These are phyloP conservation scores for Crypturellus undulatus DNA, from an alignment of 2,113 vertebrate genomes.

Conservation along the genomic window DNA sequence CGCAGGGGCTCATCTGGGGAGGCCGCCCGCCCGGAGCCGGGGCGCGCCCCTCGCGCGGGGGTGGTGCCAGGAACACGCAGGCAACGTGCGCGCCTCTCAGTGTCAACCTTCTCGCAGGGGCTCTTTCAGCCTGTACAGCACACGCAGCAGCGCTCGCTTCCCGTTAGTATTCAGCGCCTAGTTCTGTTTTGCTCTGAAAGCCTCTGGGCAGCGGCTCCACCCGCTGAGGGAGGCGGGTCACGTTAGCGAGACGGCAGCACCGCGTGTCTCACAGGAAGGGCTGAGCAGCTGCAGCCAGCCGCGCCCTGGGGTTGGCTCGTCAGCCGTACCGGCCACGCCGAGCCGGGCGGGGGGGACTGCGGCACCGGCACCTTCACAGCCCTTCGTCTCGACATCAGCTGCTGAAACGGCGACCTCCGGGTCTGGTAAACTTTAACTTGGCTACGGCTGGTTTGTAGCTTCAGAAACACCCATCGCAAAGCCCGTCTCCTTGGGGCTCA, in stretches of 20 bases:
- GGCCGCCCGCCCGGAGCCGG: too few species aligned
- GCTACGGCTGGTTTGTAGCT: fast-evolving
- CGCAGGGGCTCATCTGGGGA: too few species aligned
- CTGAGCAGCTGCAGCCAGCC: not conserved
- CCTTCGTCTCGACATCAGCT: not conserved
- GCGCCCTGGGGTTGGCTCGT: fast-evolving
- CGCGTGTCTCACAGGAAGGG: not conserved
- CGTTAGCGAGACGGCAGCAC: not conserved
- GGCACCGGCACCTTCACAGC: not conserved
- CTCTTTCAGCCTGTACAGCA: not conserved
- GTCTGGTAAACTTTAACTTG: not conserved
- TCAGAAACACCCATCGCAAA: not conserved
- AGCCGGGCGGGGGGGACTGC: not conserved
- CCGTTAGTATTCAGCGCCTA: not conserved
- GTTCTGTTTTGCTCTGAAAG: not conserved
- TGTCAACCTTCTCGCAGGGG: fast-evolving
- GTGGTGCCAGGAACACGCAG: too few species aligned
- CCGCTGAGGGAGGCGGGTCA: not conserved
- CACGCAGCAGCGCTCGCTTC: fast-evolving
- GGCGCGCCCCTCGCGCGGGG: too few species aligned
- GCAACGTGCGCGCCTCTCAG: not conserved
- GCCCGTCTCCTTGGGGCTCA: not conserved
- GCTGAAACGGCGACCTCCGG: not conserved
- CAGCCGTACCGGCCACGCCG: not conserved
- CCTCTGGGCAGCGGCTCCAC: not conserved